Conservation (phyloP, 2,888 invertebrate genomes). For the Neria commutata region DNA sequence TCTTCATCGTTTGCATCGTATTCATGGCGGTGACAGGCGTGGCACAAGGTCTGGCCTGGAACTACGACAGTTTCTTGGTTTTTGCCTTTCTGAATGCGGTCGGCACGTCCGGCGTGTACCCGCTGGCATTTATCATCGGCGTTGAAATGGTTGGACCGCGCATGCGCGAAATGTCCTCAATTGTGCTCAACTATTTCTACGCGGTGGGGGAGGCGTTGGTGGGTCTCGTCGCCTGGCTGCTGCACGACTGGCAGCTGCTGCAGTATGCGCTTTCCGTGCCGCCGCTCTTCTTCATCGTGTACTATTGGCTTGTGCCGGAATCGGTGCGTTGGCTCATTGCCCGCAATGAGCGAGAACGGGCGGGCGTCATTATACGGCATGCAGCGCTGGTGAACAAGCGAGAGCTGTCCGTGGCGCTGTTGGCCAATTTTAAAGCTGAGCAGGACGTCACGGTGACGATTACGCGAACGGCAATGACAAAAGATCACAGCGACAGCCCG, state of each 20-base stretch:
- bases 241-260: slow-evolving; percentile 67
- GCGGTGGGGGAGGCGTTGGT: slow-evolving; percentile 70
- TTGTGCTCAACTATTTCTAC: slow-evolving; percentile 70
- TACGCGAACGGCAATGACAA: background rate
- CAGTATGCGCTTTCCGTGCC: slow-evolving; percentile 68
- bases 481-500: background rate
- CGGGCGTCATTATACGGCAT: slow-evolving; percentile 64
- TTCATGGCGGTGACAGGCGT: slow-evolving; percentile 68
- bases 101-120: slow-evolving; percentile 69
- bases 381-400: slow-evolving; percentile 67
- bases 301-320: slow-evolving; percentile 71
- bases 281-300: slow-evolving; percentile 66
- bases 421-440: slow-evolving; percentile 59
- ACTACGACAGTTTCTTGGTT: slow-evolving; percentile 64
- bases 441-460: slow-evolving; percentile 18
- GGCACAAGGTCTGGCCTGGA: slow-evolving; percentile 64
- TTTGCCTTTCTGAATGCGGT: slow-evolving; percentile 67
- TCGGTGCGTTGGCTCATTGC: slow-evolving; percentile 72
- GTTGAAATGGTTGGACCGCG: slow-evolving; percentile 71
- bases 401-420: slow-evolving; percentile 60
- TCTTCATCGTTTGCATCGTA: slow-evolving; percentile 66
- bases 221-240: slow-evolving; percentile 67
- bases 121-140: slow-evolving; percentile 68
- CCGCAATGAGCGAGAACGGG: slow-evolving; percentile 64
- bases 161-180: slow-evolving; percentile 69